Conservation (phyloP, 2,888 invertebrate genomes). For the Stegana nigrithorax region DNA sequence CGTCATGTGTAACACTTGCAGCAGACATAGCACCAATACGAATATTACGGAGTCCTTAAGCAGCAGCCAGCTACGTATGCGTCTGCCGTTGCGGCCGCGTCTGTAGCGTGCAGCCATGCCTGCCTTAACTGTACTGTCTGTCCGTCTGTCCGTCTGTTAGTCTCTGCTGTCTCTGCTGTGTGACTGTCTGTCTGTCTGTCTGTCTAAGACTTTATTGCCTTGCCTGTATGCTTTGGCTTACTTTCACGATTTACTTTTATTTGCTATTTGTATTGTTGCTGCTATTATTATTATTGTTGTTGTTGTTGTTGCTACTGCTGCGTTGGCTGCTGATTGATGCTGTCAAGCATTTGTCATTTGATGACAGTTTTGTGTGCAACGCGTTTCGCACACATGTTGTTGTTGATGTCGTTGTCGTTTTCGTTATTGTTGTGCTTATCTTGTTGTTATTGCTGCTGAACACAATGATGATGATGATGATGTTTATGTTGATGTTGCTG, state of each 20-base stretch:
- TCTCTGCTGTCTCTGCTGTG: no score
- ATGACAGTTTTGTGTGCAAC: slow-evolving; percentile 66
- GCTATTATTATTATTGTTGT: slow-evolving; percentile 18
- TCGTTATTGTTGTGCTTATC: not conserved
- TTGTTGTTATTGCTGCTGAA: not conserved
- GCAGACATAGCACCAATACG: slow-evolving; percentile 32
- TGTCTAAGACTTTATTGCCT: no score
- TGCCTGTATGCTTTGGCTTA: not conserved
- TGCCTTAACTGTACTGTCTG: not conserved
- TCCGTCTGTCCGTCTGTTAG: no score
- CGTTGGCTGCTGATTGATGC: slow-evolving; percentile 58
- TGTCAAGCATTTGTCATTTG: slow-evolving; percentile 67
- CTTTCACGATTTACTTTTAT: not conserved
- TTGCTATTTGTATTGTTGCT: not conserved
- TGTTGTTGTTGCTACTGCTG: slow-evolving; percentile 29
- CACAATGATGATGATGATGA: not conserved
- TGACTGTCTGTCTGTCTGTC: no score
- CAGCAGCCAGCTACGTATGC: slow-evolving; percentile 52
- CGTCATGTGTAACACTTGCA: slow-evolving; percentile 29
- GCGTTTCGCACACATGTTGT: slow-evolving; percentile 63
- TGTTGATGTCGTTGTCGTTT: not conserved
- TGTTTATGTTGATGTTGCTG: slow-evolving; percentile 23
- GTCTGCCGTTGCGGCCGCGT: slow-evolving; percentile 44
- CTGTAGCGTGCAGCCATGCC: slow-evolving; percentile 55
- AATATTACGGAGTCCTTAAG: slow-evolving; percentile 55